phyloP scores from a whole-genome alignment of 1,140 invertebrate species.

The Chironomus tepperi region DNA sequence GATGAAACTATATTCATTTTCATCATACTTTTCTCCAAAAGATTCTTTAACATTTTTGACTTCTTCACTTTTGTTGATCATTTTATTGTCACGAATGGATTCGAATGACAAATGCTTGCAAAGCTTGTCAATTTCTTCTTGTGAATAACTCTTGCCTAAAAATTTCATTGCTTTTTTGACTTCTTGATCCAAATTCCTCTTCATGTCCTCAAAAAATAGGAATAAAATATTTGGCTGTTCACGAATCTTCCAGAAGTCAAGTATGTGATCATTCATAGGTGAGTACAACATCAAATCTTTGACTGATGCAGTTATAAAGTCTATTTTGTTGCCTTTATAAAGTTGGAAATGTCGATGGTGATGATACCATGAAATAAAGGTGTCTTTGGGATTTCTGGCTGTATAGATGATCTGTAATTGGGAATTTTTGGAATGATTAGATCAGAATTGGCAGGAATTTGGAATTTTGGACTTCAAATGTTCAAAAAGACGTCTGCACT shows the following conservation, averaged over 20 bases:
- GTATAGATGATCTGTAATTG: slow-evolving; percentile 63
- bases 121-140: slow-evolving; percentile 53
- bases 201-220: slow-evolving; percentile 73
- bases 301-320: slow-evolving; percentile 66
- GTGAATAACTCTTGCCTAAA: slow-evolving; percentile 53
- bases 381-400: slow-evolving; percentile 81
- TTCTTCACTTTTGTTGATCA: not conserved
- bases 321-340: slow-evolving; percentile 57
- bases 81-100: slow-evolving; percentile 47
- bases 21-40: too few species aligned
- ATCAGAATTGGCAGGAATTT: too few species aligned
- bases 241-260: slow-evolving; percentile 55
- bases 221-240: slow-evolving; percentile 47
- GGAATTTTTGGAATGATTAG: too few species aligned
- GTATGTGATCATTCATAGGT: slow-evolving; percentile 55
- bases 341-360: slow-evolving; percentile 59
- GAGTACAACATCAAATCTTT: slow-evolving; percentile 52
- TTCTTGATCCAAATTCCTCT: slow-evolving; percentile 49
- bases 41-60: not conserved
- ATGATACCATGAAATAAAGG: slow-evolving; percentile 79
- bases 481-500: too few species aligned
- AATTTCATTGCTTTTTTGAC: slow-evolving; percentile 59
- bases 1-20: slow-evolving; percentile 48
- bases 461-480: too few species aligned
- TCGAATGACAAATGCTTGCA: slow-evolving; percentile 62